Conservation (phyloP, 1,140 invertebrate genomes). For the Drosophila trapezifrons region DNA sequence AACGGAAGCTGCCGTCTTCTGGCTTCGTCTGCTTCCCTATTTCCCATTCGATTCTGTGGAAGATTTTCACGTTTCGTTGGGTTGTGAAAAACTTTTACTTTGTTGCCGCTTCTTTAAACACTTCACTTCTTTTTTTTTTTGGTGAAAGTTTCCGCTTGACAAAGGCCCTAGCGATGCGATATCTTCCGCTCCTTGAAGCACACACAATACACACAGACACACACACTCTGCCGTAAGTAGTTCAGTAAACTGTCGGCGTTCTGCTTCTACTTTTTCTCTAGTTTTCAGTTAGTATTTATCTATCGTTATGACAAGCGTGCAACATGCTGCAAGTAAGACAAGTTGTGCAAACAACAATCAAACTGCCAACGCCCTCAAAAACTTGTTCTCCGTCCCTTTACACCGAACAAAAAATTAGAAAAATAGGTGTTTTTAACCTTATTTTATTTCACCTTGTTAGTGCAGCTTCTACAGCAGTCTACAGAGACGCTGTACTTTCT, state of each 20-base stretch:
- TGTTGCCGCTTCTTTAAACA: slow-evolving; percentile 49
- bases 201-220: not conserved
- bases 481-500: no score
- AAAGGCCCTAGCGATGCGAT: slow-evolving; percentile 46
- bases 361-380: slow-evolving; percentile 70
- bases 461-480: no score
- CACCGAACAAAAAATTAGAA: slow-evolving; percentile 2
- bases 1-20: slow-evolving; percentile 11
- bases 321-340: slow-evolving; percentile 69
- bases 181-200: slow-evolving; percentile 8
- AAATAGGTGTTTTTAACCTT: no score
- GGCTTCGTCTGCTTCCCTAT: slow-evolving; percentile 10
- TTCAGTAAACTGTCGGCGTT: slow-evolving; percentile 25
- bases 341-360: slow-evolving; percentile 79
- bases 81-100: slow-evolving; percentile 59
- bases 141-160: slow-evolving; percentile 49
- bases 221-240: slow-evolving; percentile 25
- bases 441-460: no score
- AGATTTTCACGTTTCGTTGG: slow-evolving; percentile 40
- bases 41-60: slow-evolving; percentile 17
- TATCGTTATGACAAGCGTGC: slow-evolving; percentile 70
- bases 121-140: slow-evolving; percentile 27
- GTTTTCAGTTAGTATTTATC: slow-evolving; percentile 72
- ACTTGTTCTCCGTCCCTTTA: slow-evolving; percentile 27
- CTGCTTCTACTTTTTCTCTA: slow-evolving; percentile 18